Evolutionary conservation across 2,113 vertebrate genomes (phyloP).

Genomic region (Tringa solitaria): DNA sequence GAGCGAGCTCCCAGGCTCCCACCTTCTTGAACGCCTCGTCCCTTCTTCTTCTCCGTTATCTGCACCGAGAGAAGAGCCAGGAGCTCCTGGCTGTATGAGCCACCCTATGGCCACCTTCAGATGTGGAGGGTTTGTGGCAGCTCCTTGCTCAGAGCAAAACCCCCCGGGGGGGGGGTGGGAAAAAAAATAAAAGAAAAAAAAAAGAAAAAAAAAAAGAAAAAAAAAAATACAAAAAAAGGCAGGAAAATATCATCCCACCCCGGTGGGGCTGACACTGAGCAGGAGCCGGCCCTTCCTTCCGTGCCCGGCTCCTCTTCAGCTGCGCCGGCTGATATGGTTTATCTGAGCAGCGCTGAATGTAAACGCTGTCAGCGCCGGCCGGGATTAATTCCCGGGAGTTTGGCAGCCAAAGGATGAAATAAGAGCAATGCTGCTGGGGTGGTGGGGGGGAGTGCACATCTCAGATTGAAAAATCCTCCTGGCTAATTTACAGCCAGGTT

Average conservation of each 20-base stretch:
- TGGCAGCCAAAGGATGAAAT: slow-evolving; percentile 41
- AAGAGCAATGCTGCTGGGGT: background rate
- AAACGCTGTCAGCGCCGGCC: slow-evolving; percentile 61
- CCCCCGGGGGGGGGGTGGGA: no score
- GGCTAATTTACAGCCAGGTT: background rate
- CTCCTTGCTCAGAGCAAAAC: background rate
- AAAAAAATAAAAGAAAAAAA: background rate
- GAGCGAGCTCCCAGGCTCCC: background rate
- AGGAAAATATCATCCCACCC: background rate
- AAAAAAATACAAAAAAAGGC: background rate
- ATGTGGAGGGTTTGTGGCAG: fast-evolving
- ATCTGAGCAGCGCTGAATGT: slow-evolving; percentile 56
- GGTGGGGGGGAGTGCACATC: background rate
- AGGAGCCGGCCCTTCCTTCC: slow-evolving; percentile 49
- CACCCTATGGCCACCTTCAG: fast-evolving
- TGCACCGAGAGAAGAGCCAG: background rate
- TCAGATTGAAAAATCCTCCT: slow-evolving; percentile 9
- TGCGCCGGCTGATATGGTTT: slow-evolving; percentile 42
- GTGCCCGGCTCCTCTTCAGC: slow-evolving; percentile 42
- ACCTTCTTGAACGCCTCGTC: background rate
- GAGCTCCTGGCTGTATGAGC: background rate
- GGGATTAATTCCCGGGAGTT: slow-evolving; percentile 55
- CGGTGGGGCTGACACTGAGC: slow-evolving; percentile 11
- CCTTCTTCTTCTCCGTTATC: background rate
- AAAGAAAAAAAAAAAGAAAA: background rate